Conservation (phyloP, 30 jellyfish, hydroid and myxozoan genomes). For the Pelagia noctiluca region DNA sequence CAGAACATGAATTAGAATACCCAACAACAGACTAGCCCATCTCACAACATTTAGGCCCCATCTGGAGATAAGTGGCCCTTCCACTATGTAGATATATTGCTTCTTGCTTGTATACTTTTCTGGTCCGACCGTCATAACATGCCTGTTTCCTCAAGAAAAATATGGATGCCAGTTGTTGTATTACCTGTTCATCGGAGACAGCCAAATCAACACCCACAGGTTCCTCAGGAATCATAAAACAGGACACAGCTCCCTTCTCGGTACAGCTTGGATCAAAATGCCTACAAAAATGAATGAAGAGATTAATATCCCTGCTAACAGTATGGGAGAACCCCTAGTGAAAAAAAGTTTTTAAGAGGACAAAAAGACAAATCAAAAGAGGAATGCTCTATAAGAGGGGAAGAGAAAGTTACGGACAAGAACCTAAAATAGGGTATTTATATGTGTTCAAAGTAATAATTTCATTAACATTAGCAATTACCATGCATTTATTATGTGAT, state of each 20-base stretch:
- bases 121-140: too few relatives aligned
- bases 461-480: neutral
- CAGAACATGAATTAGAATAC: too few relatives aligned
- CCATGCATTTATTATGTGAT: constrained; percentile 85
- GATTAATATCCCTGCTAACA: too few relatives aligned
- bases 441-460: neutral
- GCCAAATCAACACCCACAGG: constrained; percentile 67
- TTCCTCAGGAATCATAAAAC: constrained; percentile 47
- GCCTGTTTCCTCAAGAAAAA: too few relatives aligned
- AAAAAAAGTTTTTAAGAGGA: too few relatives aligned
- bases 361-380: too few relatives aligned
- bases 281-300: constrained; percentile 54
- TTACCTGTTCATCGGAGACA: constrained; percentile 61
- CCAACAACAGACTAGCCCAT: too few relatives aligned
- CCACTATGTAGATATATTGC: too few relatives aligned
- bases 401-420: neutral
- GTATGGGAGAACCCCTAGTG: too few relatives aligned
- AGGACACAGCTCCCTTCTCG: constrained; percentile 63
- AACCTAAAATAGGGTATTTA: neutral
- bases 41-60: too few relatives aligned
- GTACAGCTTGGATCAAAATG: constrained; percentile 60
- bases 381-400: neutral
- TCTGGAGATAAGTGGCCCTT: too few relatives aligned
- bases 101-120: too few relatives aligned
- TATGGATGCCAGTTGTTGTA: neutral